Base-by-base conservation (phyloP, 2,113 vertebrate species). In the Chloropsis cyanopogon region DNA sequence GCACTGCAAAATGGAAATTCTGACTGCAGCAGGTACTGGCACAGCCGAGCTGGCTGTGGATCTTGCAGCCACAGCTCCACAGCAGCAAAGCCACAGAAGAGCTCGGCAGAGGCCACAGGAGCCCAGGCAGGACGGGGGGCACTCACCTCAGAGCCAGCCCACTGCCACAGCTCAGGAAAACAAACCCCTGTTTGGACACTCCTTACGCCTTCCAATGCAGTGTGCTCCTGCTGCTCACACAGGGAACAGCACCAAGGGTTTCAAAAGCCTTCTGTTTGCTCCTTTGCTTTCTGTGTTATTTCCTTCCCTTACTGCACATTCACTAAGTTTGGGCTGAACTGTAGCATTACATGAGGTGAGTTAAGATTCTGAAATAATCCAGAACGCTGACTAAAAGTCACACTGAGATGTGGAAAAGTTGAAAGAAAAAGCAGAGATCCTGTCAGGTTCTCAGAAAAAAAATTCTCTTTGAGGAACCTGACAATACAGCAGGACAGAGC, bases 161-260 rank as follows among this genome's bases (percentile, higher is more conserved):
- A 7, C 47, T 12, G 75, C 42, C 25, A 11, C 10, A 52, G 33
- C 59, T 31, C 22, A 0, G 9, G 4, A 35, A 47, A 71, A 46
- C 44, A 77, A 35, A 35, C 44, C 41, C 49, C 71, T 3, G 0
- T 84, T 24, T 25, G 31, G 81, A 56, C 6, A 14, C 37, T 57
- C 70, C 57, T 42, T 2, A 5, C 7, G 35, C 20, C 49, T 24
- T 29, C 53, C 19, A 69, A 3, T 1, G 0, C 2, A 65, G 37
- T 0, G 0, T 4, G 3, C 52, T 59, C 17, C 52, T 54, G 29
- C 85, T 71, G 88, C 71, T 88, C 61, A 10, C 61, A 20, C 28
- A 54, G 41, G 22, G 29, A 85, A 61, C 31, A 44, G 53, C 18
- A 68, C 4, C 15, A 25, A 59, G 41, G 2, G 8, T 4, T 88